These are phyloP conservation scores for Nycticryphes semicollaris DNA, from an alignment of 2,113 vertebrate species.

Conservation along the genomic window DNA sequence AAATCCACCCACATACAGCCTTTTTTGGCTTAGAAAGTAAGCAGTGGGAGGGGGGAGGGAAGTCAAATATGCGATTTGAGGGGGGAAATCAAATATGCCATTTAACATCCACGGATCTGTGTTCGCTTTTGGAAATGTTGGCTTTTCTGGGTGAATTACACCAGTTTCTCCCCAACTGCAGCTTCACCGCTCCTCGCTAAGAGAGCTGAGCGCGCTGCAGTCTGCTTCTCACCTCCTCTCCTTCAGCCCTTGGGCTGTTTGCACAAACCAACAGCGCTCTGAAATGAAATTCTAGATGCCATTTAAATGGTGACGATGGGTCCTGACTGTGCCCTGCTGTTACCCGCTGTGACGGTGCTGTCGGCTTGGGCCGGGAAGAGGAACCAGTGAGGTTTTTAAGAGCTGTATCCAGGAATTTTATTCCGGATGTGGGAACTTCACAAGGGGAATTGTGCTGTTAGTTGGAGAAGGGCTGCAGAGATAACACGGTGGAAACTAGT, in stretches of 20 bases:
- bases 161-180: background rate
- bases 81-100: background rate
- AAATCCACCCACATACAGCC: background rate
- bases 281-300: background rate
- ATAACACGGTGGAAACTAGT: background rate
- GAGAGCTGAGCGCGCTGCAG: background rate
- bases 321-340: background rate
- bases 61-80: background rate
- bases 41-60: accelerated
- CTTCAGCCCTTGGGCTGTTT: background rate
- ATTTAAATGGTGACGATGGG: background rate
- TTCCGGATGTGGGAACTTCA: background rate
- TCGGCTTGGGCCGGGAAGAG: background rate
- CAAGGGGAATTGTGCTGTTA: background rate
- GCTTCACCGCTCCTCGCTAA: background rate
- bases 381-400: background rate
- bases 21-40: background rate
- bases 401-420: background rate
- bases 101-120: background rate
- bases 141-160: background rate
- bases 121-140: background rate
- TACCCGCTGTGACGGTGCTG: background rate
- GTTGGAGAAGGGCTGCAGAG: background rate
- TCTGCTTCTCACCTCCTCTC: background rate
- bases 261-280: background rate